phyloP scores from a whole-genome alignment of 2,888 invertebrate species.

The Serrognathus titanus region DNA sequence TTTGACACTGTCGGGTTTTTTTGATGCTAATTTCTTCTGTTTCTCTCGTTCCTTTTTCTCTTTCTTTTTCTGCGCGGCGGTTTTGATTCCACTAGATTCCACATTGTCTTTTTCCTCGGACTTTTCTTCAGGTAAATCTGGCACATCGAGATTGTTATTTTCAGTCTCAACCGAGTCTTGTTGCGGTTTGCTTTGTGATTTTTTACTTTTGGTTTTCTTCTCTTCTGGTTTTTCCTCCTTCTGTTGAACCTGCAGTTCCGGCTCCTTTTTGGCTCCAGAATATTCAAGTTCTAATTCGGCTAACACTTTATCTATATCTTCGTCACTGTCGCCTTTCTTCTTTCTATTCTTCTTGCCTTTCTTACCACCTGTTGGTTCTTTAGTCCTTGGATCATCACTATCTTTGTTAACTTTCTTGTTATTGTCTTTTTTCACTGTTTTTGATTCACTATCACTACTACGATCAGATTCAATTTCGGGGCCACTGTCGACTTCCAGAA shows the following conservation, averaged over 20 bases:
- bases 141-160: constrained; percentile 16
- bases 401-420: constrained; percentile 46
- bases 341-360: constrained; percentile 71
- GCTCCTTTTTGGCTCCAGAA: constrained; percentile 60
- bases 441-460: constrained; percentile 46
- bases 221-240: constrained; percentile 36
- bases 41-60: constrained; percentile 83
- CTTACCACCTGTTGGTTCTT: constrained; percentile 51
- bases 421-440: constrained; percentile 43
- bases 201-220: constrained; percentile 38
- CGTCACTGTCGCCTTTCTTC: constrained; percentile 74
- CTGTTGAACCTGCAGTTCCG: constrained; percentile 41
- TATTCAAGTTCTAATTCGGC: constrained; percentile 82
- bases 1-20: constrained; percentile 40
- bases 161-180: constrained; percentile 15
- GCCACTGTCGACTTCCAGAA: constrained; percentile 63
- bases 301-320: constrained; percentile 78
- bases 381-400: constrained; percentile 46
- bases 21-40: constrained; percentile 40
- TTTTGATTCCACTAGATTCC: constrained; percentile 64
- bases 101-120: constrained; percentile 55
- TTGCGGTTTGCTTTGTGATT: constrained; percentile 38
- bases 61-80: constrained; percentile 85
- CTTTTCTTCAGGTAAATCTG: constrained; percentile 39
- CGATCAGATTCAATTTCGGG: constrained; percentile 44